phyloP scores from a whole-genome alignment of 2,888 invertebrate species.

The Lissonota sp. region DNA sequence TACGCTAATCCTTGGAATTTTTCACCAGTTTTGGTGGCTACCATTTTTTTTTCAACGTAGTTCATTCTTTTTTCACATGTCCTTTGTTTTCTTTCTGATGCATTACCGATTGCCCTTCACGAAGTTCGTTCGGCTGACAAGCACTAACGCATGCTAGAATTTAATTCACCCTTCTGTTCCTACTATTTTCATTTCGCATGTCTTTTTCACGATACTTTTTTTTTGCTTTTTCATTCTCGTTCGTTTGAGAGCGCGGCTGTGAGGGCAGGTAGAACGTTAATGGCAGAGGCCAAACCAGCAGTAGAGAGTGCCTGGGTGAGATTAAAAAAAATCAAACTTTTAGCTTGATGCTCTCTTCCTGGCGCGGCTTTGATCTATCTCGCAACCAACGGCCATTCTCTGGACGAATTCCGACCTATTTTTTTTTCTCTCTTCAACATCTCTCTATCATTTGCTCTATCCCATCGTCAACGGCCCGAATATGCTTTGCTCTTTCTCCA shows the following conservation, averaged over 20 bases:
- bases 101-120: too few species aligned
- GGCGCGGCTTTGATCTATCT: slow-evolving; percentile 55
- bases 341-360: slow-evolving; percentile 20
- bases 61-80: background rate
- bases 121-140: too few species aligned
- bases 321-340: slow-evolving; percentile 29
- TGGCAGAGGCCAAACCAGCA: slow-evolving; percentile 11
- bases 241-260: slow-evolving; percentile 33
- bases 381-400: slow-evolving; percentile 29
- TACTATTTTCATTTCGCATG: background rate
- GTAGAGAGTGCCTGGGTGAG: slow-evolving; percentile 31
- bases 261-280: slow-evolving; percentile 3
- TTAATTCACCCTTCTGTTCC: background rate
- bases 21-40: background rate
- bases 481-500: slow-evolving; percentile 9
- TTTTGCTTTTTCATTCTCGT: slow-evolving; percentile 23
- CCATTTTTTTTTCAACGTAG: background rate
- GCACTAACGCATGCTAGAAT: too few species aligned
- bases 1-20: slow-evolving; percentile 4
- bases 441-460: slow-evolving; percentile 21
- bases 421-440: slow-evolving; percentile 14
- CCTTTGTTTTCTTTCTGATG: background rate
- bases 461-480: slow-evolving; percentile 27
- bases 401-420: background rate
- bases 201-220: background rate